Base-by-base conservation (phyloP, 2,797 vertebrate genomes). In the Danio albolineatus region DNA sequence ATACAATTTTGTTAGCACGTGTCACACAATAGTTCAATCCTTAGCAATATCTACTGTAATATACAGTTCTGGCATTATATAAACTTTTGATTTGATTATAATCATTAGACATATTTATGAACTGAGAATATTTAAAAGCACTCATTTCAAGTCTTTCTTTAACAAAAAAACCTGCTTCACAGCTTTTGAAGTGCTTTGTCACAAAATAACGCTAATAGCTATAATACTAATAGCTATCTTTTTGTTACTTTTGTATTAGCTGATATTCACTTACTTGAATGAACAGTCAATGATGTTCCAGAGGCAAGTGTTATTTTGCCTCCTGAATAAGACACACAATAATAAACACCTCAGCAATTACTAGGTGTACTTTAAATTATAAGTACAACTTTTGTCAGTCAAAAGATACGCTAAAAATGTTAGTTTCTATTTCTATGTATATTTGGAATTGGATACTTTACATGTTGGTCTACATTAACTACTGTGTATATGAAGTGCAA, bases 1-100 rank as follows among this genome's bases (percentile, higher is more conserved):
- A 82, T 49, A 79, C 70, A 16, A 81, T 13, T 39, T 83, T 84
- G 38, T 76, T 39, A 46, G 46, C 75, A n/a, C 21, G 12, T 49
- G 61, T 84, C 85, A 81, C 81, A 84, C 80, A 75, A 6, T 44
- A 46, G 13, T 54, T 7, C 9, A 49, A 21, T 16, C 28, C 49
- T 2, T 70, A 48, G 2, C 82, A 84, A 54, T 67, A 74, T 74
- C 57, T 66, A n/a, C n/a, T n/a, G n/a, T n/a, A 36, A 4, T 59
- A 9, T 62, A 3, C 44, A 43, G 36, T 43, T 62, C 13, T 48
- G 5, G 1, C 10, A 14, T 39, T 59, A 21, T 21, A 49, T 12
- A 46, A 60, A 9, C 3, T 7, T 53, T 69, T 39, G 10, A 17
- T 13, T 39, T 70, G 16, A 53, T 12, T n/a, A n/a, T n/a, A n/a